Percentiles rank a stretch among this genome's conserved stretches.
These are phyloP conservation scores for Naso thynnoides DNA, from an alignment of 2,797 vertebrate species.

Conservation along the genomic window DNA sequence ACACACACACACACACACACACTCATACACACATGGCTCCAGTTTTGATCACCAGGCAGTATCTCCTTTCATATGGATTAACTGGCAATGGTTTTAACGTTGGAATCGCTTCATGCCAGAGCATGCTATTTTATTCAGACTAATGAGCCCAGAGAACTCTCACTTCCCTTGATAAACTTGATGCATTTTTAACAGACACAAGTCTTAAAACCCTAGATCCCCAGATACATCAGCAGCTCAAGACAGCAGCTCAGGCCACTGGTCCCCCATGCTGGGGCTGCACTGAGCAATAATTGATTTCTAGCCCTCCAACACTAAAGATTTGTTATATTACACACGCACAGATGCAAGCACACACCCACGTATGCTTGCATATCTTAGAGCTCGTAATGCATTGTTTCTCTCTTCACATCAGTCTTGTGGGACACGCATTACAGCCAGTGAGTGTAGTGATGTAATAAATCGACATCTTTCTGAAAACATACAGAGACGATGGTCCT, in stretches of 20 bases:
- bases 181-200: conserved; percentile 85
- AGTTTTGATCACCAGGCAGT: conserved; percentile 82
- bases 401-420: conserved; percentile 13
- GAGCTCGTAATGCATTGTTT: conserved; percentile 12
- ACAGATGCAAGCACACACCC: conserved; percentile 31
- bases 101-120: conserved; percentile 78
- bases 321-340: conserved; percentile 25
- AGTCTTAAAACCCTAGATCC: conserved; percentile 72
- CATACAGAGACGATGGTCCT: conserved; percentile 53
- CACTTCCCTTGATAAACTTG: conserved; percentile 83
- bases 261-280: conserved; percentile 55
- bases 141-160: conserved; percentile 83
- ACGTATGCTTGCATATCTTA: conserved; percentile 13
- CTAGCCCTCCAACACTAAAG: conserved; percentile 13
- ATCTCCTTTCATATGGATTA: conserved; percentile 83
- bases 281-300: conserved; percentile 56
- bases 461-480: conserved; percentile 66
- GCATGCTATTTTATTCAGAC: conserved; percentile 82
- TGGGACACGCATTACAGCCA: conserved; percentile 30
- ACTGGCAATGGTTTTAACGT: conserved; percentile 79
- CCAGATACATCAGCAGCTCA: conserved; percentile 60
- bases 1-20: conserved; percentile 18
- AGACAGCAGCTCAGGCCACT: conserved; percentile 57
- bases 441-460: conserved; percentile 57
- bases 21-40: conserved; percentile 46